A percentile compares a stretch with the other conserved stretches of the same genome.
These are phyloP conservation scores for Drosophila erecta DNA, from an alignment of 1,140 invertebrate genomes.

Conservation along the genomic window DNA sequence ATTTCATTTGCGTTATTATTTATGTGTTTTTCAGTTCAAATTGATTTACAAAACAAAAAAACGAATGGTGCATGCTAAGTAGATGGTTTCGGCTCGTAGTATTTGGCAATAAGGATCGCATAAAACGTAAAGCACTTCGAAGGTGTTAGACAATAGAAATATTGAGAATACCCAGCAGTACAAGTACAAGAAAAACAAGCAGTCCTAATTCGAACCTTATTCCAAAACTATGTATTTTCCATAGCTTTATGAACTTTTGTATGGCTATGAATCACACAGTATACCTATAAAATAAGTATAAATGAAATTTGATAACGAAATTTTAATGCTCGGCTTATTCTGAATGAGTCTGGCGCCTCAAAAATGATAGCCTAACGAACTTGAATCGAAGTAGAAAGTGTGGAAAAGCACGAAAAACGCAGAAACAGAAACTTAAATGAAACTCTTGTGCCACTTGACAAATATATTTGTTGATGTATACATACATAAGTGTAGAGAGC, in stretches of 20 bases:
- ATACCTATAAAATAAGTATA: constrained; percentile 28
- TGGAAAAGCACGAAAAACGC: constrained; percentile 20
- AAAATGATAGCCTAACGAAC: constrained; percentile 64
- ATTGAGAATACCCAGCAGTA: constrained; percentile 12
- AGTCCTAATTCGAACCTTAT: constrained; percentile 4
- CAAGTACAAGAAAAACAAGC: constrained; percentile 2
- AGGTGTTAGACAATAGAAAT: constrained; percentile 44
- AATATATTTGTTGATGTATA: constrained; percentile 43
- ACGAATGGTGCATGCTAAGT: constrained; percentile 3
- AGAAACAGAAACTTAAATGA: too few relatives aligned
- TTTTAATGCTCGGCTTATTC: constrained; percentile 42
- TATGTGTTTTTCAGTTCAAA: constrained; percentile 1
- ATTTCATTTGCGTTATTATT: constrained; percentile 20
- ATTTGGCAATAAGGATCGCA: constrained; percentile 18
- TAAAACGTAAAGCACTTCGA: constrained; percentile 9
- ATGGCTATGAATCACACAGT: constrained; percentile 26
- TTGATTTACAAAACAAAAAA: background rate
- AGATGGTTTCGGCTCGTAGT: constrained; percentile 17
- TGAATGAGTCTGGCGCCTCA: constrained; percentile 44
- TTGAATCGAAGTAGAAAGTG: constrained; percentile 44
- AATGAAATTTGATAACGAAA: constrained; percentile 4
- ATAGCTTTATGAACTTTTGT: constrained; percentile 32
- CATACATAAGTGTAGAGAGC: constrained; percentile 30
- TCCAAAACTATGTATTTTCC: constrained; percentile 5
- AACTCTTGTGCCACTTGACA: constrained; percentile 70